phyloP scores from a whole-genome alignment of 2,888 invertebrate genomes.

The Melolontha melolontha region DNA sequence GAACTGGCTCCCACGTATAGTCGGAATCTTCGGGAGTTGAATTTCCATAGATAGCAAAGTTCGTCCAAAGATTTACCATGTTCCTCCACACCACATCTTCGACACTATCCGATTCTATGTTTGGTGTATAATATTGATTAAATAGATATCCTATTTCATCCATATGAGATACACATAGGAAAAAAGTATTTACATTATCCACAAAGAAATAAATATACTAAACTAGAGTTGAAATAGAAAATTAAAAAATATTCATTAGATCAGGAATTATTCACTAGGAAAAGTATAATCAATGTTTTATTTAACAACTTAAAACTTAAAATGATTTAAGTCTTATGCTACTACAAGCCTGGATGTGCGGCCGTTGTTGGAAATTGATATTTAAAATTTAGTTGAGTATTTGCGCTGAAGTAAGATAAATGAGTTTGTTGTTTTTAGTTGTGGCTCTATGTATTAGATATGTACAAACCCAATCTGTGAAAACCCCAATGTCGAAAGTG shows the following conservation, averaged over 20 bases:
- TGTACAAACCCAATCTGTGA: constrained; percentile 14
- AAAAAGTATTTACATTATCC: too few species aligned
- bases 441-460: constrained; percentile 20
- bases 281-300: too few species aligned
- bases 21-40: constrained; percentile 23
- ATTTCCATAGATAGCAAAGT: constrained; percentile 37
- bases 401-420: constrained; percentile 31
- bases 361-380: background rate
- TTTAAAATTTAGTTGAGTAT: constrained; percentile 20
- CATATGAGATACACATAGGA: constrained; percentile 23
- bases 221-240: too few species aligned
- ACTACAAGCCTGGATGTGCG: constrained; percentile 5
- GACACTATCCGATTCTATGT: constrained; percentile 9
- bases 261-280: too few species aligned
- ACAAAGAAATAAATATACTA: too few species aligned
- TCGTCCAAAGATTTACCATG: constrained; percentile 39
- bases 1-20: constrained; percentile 23
- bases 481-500: constrained; percentile 1
- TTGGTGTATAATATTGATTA: background rate
- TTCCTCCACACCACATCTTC: constrained; percentile 8
- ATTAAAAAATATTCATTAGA: too few species aligned
- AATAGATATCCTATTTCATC: constrained; percentile 36
- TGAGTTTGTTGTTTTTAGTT: constrained; percentile 6
- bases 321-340: too few species aligned
- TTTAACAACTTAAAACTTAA: too few species aligned